These are phyloP conservation scores for Urocynchramus pylzowi DNA, from an alignment of 2,113 vertebrate species.

Conservation along the genomic window DNA sequence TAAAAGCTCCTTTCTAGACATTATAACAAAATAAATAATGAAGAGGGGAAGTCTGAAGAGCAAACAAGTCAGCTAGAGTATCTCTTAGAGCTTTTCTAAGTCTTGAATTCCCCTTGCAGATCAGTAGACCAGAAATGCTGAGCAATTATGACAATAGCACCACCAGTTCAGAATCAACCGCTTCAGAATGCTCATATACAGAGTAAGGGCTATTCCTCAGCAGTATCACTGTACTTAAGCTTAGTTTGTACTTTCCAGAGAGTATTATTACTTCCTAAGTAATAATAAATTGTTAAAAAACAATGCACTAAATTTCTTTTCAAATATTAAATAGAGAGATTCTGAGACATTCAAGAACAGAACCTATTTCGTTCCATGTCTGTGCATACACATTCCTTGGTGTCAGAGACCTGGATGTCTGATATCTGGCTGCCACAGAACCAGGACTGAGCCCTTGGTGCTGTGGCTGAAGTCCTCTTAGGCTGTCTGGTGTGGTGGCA, in stretches of 20 bases:
- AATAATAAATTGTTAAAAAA: background rate
- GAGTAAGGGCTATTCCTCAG: background rate
- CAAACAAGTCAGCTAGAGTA: background rate
- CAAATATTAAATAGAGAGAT: background rate
- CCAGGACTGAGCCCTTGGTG: background rate
- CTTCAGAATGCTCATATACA: background rate
- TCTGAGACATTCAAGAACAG: background rate
- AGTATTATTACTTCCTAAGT: background rate
- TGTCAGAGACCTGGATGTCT: background rate
- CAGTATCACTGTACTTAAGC: background rate
- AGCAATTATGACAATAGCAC: background rate
- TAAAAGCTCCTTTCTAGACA: background rate
- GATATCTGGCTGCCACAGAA: background rate
- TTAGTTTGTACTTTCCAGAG: background rate
- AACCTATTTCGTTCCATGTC: background rate
- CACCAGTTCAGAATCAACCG: background rate
- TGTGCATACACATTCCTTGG: rapidly evolving
- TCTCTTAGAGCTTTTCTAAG: background rate
- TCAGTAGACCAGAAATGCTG: background rate
- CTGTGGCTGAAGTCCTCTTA: background rate
- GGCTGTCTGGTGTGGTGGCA: background rate
- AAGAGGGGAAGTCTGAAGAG: background rate
- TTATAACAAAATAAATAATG: background rate
- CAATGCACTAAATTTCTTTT: background rate
- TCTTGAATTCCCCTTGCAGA: background rate